Conservation (phyloP, 2,888 invertebrate species). For the Lycocerus yunnanus region DNA sequence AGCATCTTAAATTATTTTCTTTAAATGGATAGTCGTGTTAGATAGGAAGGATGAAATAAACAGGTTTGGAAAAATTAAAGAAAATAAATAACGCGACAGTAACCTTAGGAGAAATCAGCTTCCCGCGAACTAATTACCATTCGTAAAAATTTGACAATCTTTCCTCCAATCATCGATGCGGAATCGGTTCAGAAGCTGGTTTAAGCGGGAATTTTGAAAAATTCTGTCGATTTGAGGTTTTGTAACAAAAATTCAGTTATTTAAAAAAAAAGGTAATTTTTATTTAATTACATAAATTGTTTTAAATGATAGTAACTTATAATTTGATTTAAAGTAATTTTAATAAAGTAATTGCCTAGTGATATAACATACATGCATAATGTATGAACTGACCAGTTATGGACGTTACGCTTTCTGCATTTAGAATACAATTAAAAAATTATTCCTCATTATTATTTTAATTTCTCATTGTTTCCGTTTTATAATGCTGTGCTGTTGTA, state of each 20-base stretch:
- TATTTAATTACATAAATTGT: neutral
- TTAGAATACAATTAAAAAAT: conserved; percentile 48
- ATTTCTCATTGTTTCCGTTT: conserved; percentile 39
- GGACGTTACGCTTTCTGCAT: conserved; percentile 42
- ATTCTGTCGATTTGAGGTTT: neutral
- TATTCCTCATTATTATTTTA: conserved; percentile 52
- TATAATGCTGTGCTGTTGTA: conserved; percentile 36
- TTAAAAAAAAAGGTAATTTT: neutral
- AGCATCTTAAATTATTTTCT: neutral
- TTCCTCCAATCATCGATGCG: neutral
- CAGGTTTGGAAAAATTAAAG: neutral
- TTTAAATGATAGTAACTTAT: conserved; percentile 2
- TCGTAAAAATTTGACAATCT: neutral
- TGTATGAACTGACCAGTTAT: conserved; percentile 30
- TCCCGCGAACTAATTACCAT: neutral
- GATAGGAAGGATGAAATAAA: neutral
- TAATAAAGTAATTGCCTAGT: conserved; percentile 21
- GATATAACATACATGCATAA: conserved; percentile 26
- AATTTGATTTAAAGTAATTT: conserved; percentile 13
- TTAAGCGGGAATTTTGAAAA: neutral
- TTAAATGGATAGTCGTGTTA: neutral
- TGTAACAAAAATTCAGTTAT: neutral
- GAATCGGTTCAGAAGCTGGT: neutral
- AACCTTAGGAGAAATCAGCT: neutral
- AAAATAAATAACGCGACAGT: neutral